Conservation (phyloP, 2,888 invertebrate species). For the Eupelmus urozonus region DNA sequence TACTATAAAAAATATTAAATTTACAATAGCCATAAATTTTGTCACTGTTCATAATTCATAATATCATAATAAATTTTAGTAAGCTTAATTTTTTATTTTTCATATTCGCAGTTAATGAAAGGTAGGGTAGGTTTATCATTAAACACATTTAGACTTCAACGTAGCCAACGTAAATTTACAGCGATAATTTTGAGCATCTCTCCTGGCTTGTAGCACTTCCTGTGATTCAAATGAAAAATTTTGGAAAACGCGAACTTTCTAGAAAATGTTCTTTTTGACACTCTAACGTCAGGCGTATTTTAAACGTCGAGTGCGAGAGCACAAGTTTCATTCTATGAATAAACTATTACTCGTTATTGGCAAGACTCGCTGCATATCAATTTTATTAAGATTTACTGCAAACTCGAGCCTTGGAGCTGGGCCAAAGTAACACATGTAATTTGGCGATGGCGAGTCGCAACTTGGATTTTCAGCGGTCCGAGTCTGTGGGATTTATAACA, state of each 20-base stretch:
- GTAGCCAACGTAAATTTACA: too few relatives aligned
- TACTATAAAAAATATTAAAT: too few relatives aligned
- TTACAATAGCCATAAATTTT: too few relatives aligned
- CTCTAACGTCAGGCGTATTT: constrained; percentile 29
- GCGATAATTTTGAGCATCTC: too few relatives aligned
- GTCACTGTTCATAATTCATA: too few relatives aligned
- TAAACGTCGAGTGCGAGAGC: constrained; percentile 6
- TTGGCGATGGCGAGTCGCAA: constrained; percentile 42
- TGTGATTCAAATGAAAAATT: background rate
- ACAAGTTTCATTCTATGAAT: constrained; percentile 56
- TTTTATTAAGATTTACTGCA: constrained; percentile 54
- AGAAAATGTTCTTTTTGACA: constrained; percentile 40
- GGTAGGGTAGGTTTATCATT: too few relatives aligned
- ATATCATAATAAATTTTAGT: too few relatives aligned
- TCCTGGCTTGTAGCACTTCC: too few relatives aligned
- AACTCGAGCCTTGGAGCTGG: constrained; percentile 46
- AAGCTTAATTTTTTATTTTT: too few relatives aligned
- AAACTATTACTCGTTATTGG: constrained; percentile 56
- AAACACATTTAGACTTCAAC: too few relatives aligned
- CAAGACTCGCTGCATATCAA: constrained; percentile 53
- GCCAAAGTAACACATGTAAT: constrained; percentile 59
- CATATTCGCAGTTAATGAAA: too few relatives aligned
- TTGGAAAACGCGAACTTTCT: constrained; percentile 13
- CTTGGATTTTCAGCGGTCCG: constrained; percentile 36
- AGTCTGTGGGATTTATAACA: constrained; percentile 37